A percentile compares a stretch with the other conserved stretches of the same genome.
These are phyloP conservation scores for Papilio polytes DNA, from an alignment of 1,140 invertebrate genomes.

Conservation along the genomic window DNA sequence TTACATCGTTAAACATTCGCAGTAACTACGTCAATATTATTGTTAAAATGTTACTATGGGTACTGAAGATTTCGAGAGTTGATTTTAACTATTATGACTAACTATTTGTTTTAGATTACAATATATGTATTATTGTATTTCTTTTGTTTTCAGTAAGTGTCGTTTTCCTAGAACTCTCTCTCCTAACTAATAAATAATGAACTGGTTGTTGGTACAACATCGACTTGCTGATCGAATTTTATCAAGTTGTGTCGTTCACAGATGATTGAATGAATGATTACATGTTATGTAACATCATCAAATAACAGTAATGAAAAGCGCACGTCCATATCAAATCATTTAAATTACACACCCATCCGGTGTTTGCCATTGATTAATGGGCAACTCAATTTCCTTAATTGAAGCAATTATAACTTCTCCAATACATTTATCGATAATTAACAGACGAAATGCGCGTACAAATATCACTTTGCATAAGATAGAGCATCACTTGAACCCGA, in stretches of 20 bases:
- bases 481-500: background rate
- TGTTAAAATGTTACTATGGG: slow-evolving; percentile 7
- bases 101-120: background rate
- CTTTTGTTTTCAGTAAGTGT: background rate
- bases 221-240: background rate
- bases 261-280: slow-evolving; percentile 17
- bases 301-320: slow-evolving; percentile 14
- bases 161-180: no score
- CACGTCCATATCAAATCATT: slow-evolving; percentile 20
- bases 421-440: slow-evolving; percentile 40
- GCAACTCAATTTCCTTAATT: slow-evolving; percentile 24
- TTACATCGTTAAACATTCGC: slow-evolving; percentile 21
- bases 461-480: slow-evolving; percentile 47
- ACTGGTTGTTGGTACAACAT: background rate
- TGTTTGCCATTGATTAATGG: slow-evolving; percentile 37
- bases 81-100: background rate
- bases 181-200: no score
- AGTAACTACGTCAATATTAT: slow-evolving; percentile 25
- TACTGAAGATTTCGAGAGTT: slow-evolving; percentile 11
- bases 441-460: background rate
- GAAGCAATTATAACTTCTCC: slow-evolving; percentile 23
- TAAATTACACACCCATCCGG: slow-evolving; percentile 31
- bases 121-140: no score
- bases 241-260: background rate
- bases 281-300: slow-evolving; percentile 20